Conservation (phyloP, 2,797 vertebrate species). For the Syncerus caffer region DNA sequence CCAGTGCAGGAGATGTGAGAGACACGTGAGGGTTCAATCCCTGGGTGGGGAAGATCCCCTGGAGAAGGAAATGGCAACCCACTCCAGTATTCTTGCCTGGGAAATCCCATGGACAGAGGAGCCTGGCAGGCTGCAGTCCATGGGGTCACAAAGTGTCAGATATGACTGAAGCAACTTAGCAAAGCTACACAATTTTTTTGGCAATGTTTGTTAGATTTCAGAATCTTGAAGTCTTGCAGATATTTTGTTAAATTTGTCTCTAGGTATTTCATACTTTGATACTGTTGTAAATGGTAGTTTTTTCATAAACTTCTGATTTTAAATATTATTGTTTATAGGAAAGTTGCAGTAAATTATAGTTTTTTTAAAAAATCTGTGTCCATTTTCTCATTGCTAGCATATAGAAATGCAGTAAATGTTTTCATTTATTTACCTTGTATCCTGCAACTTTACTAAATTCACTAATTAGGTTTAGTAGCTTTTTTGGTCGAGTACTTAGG, state of each 20-base stretch:
- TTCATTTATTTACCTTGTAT: background rate
- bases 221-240: background rate
- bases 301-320: background rate
- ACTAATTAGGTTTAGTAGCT: background rate
- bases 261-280: background rate
- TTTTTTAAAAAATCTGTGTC: background rate
- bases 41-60: background rate
- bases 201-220: background rate
- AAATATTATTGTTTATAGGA: background rate
- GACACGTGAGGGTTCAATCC: background rate
- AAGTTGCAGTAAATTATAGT: background rate
- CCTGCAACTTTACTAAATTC: background rate
- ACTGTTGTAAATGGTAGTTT: background rate
- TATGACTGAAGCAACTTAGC: background rate
- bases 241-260: conserved; percentile 14
- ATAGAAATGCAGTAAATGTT: background rate
- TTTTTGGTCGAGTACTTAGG: background rate
- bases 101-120: background rate
- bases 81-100: background rate
- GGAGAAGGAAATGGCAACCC: background rate
- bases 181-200: background rate
- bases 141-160: background rate
- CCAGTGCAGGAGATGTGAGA: background rate
- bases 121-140: background rate
- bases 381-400: background rate